phyloP scores from a whole-genome alignment of 2,888 invertebrate species.

The Sinelater perroti region DNA sequence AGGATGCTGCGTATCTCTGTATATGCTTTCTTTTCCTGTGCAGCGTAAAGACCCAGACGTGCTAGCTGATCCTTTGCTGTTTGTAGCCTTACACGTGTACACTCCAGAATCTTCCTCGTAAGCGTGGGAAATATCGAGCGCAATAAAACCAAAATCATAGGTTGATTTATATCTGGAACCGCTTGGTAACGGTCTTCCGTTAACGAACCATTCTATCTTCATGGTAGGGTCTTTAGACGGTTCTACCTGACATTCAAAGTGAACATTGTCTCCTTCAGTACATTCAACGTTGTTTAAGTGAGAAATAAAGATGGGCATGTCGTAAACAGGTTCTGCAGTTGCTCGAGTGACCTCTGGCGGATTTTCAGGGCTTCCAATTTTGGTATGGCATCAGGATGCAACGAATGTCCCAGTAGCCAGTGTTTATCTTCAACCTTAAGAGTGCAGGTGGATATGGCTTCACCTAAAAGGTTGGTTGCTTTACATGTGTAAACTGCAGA shows the following conservation, averaged over 20 bases:
- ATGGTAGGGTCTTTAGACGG: slow-evolving; percentile 91
- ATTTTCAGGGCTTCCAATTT: slow-evolving; percentile 85
- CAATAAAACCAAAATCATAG: slow-evolving; percentile 96
- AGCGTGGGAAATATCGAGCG: slow-evolving; percentile 86
- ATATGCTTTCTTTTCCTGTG: slow-evolving; percentile 80
- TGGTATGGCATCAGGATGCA: slow-evolving; percentile 89
- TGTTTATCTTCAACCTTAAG: slow-evolving; percentile 89
- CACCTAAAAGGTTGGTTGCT: slow-evolving; percentile 91
- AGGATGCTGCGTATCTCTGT: slow-evolving; percentile 92
- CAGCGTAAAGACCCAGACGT: slow-evolving; percentile 90
- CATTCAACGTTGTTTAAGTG: slow-evolving; percentile 91
- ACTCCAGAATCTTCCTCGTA: slow-evolving; percentile 94
- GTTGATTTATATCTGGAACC: slow-evolving; percentile 92
- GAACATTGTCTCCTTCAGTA: slow-evolving; percentile 86
- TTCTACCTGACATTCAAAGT: slow-evolving; percentile 92
- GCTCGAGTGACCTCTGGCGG: slow-evolving; percentile 74
- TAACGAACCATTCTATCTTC: slow-evolving; percentile 93
- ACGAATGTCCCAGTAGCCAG: slow-evolving; percentile 85
- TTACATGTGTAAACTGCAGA: slow-evolving; percentile 96
- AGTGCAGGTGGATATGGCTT: slow-evolving; percentile 92
- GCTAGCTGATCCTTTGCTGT: slow-evolving; percentile 87
- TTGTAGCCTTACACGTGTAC: slow-evolving; percentile 89
- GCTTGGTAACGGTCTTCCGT: slow-evolving; percentile 87
- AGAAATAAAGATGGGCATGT: slow-evolving; percentile 87
- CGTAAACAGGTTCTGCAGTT: slow-evolving; percentile 79